Percentiles rank a stretch among this genome's conserved stretches.
Evolutionary conservation across 2,797 vertebrate genomes (phyloP).

Genomic region (Eupleurogrammus muticus): DNA sequence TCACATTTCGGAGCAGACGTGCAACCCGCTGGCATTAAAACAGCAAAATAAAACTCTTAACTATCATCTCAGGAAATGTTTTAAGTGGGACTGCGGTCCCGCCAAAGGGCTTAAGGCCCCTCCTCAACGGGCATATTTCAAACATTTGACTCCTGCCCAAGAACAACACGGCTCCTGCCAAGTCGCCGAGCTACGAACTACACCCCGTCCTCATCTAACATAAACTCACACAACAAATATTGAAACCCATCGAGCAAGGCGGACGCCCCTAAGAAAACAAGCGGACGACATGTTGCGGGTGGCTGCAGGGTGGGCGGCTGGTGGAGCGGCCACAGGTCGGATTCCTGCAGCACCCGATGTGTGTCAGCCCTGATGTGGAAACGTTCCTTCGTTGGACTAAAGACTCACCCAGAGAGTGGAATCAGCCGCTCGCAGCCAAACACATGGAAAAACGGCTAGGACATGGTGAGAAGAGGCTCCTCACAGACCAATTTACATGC

Average conservation of each 20-base stretch:
- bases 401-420: neutral
- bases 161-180: constrained; percentile 72
- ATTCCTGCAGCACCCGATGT: neutral
- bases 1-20: constrained; percentile 7
- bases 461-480: neutral
- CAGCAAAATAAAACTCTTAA: constrained; percentile 31
- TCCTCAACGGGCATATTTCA: constrained; percentile 59
- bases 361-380: constrained; percentile 5
- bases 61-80: constrained; percentile 55
- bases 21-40: constrained; percentile 15
- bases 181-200: constrained; percentile 60
- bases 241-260: constrained; percentile 52
- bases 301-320: constrained; percentile 52
- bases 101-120: constrained; percentile 50
- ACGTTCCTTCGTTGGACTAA: constrained; percentile 9
- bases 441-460: neutral
- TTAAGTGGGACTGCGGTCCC: constrained; percentile 55
- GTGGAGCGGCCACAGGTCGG: constrained; percentile 23
- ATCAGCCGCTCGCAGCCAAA: constrained; percentile 4
- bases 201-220: constrained; percentile 67
- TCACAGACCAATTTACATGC: neutral
- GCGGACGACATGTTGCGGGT: constrained; percentile 33
- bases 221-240: constrained; percentile 72
- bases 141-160: constrained; percentile 74
- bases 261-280: constrained; percentile 32